Base-by-base conservation (phyloP, 2,113 vertebrate species). In the Rhipidura dahli region DNA sequence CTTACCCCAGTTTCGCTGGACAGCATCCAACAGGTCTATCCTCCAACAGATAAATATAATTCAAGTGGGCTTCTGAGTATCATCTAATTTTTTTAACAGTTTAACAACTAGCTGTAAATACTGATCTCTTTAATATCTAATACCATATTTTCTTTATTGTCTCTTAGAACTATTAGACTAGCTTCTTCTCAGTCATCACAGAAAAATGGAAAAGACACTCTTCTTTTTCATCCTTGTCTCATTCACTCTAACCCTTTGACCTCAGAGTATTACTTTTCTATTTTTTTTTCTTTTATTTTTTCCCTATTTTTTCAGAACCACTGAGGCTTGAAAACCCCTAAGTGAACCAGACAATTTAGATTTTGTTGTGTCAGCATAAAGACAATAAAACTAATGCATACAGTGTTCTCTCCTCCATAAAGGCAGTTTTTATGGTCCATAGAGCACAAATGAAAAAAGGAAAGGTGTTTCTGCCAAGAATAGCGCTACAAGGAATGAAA, bases 361-460 rank as follows among this genome's bases (percentile, higher is more conserved):
- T 96, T 97, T 95, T 97, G 91, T 85, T 80, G 63, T 51, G 83
- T 97, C 96, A 98, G 97, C 96, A 97, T 51, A 95, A 97, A 98
- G 95, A 66, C 78, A 94, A 96, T 96, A 92, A 94, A 97, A 95
- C 18, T 31, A 95, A 73, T 94, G 97, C 94, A 96, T 75, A 95
- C 72, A 64, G 57, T 3, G 2, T 91, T 95, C 51, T 86, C 76
- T 93, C 47, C 93, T 95, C 95, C 90, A 90, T 95, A 97, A 97
- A 6, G 22, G 60, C 78, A 96, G 79, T 95, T 98, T 97, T 97
- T 82, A 97, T 94, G 94, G 94, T 96, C 92, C 95, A 91, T 90
- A 87, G 96, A 97, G 88, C 93, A 97, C 84, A 95, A 98, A 97
- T 91, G 91, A 96, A 97, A 89, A 64, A 84, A 95, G 91, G 77